phyloP scores from a whole-genome alignment of 2,113 vertebrate genomes.

The Pardalotus punctatus region DNA sequence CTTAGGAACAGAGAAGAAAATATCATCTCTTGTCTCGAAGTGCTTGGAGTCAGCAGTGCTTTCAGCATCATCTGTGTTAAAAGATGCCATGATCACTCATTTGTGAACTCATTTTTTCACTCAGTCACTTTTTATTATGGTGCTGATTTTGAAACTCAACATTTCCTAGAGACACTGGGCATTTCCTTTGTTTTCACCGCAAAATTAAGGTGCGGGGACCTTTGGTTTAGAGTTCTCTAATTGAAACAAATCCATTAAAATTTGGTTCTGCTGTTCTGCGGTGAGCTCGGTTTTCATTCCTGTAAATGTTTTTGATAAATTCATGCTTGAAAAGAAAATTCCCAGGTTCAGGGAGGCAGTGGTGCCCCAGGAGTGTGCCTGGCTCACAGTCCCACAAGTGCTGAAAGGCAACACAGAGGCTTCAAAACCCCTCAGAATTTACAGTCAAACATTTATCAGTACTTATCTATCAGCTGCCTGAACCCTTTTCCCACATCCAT shows the following conservation, averaged over 20 bases:
- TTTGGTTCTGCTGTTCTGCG: not conserved
- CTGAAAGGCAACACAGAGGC: not conserved
- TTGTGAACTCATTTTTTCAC: not conserved
- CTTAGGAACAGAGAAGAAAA: not conserved
- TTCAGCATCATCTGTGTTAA: fast-evolving
- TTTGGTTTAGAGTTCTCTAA: not conserved
- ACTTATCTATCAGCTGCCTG: not conserved
- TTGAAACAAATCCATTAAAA: not conserved
- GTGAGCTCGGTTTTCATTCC: not conserved
- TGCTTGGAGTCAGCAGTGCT: not conserved
- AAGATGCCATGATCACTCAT: not conserved
- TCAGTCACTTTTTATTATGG: not conserved
- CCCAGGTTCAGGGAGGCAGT: not conserved
- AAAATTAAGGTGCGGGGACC: fast-evolving
- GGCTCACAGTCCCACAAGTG: not conserved
- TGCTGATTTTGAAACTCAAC: not conserved
- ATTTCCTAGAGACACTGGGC: not conserved
- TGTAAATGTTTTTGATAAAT: not conserved
- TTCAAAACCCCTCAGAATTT: not conserved
- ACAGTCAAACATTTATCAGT: not conserved
- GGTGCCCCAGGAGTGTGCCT: not conserved
- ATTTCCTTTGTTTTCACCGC: not conserved
- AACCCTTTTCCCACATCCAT: not conserved
- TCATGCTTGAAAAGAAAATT: not conserved
- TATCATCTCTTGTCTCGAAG: not conserved